Evolutionary conservation across 2,797 vertebrate genomes (phyloP).

Genomic region (Gymnocypris eckloni): DNA sequence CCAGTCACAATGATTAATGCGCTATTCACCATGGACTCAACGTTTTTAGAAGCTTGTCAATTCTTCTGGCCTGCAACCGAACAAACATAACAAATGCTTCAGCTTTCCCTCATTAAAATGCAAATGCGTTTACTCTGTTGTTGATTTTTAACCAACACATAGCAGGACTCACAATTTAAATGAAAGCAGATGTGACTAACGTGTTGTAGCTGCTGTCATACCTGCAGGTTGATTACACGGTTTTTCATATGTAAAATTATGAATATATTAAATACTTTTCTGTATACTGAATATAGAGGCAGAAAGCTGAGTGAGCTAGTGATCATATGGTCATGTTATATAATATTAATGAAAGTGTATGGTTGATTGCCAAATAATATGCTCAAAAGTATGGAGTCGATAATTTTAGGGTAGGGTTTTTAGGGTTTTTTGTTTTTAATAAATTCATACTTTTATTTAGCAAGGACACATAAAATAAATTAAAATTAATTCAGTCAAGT

Average conservation of each 20-base stretch:
- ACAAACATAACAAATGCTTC: slow-evolving; percentile 25
- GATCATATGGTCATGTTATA: neutral
- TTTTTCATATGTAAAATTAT: slow-evolving; percentile 1
- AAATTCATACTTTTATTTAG: no score
- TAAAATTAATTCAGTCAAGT: no score
- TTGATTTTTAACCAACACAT: slow-evolving; percentile 44
- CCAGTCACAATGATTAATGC: slow-evolving; percentile 56
- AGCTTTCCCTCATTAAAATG: slow-evolving; percentile 56
- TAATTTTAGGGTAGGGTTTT: no score
- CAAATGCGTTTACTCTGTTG: slow-evolving; percentile 52
- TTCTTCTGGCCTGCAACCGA: slow-evolving; percentile 39
- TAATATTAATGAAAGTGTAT: neutral
- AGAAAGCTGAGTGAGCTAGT: neutral
- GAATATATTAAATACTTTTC: neutral
- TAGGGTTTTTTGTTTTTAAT: no score
- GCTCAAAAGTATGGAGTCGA: no score
- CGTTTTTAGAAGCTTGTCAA: slow-evolving; percentile 48
- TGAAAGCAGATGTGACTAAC: slow-evolving; percentile 36
- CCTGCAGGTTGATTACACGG: neutral
- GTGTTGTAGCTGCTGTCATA: neutral
- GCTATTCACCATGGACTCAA: slow-evolving; percentile 40
- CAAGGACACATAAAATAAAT: no score
- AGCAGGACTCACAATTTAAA: slow-evolving; percentile 19
- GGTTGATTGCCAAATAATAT: neutral
- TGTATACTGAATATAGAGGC: neutral